These are phyloP conservation scores for Pseudomugil gertrudae DNA, from an alignment of 2,797 vertebrate genomes.

Conservation along the genomic window DNA sequence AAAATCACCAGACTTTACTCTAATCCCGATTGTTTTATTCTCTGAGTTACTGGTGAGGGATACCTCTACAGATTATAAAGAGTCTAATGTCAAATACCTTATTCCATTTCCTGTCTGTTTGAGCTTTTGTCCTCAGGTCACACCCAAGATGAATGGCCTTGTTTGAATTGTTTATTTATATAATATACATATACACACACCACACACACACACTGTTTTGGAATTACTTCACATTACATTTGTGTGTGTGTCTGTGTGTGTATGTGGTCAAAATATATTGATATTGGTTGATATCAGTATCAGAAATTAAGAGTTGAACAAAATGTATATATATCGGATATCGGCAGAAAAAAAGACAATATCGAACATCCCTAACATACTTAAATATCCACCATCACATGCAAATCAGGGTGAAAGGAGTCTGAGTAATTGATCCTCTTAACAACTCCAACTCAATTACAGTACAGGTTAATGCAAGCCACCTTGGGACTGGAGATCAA, in stretches of 20 bases:
- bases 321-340: no score
- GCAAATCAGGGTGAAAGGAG: slow-evolving; percentile 55
- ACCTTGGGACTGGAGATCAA: slow-evolving; percentile 45
- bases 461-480: slow-evolving; percentile 70
- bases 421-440: slow-evolving; percentile 73
- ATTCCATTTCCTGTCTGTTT: slow-evolving; percentile 22
- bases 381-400: slow-evolving; percentile 49
- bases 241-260: no score
- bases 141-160: slow-evolving; percentile 28
- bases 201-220: no score
- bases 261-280: not conserved
- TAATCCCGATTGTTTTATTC: slow-evolving; percentile 18
- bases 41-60: slow-evolving; percentile 19
- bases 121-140: slow-evolving; percentile 29
- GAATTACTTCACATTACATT: not conserved
- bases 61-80: slow-evolving; percentile 19
- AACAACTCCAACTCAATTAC: slow-evolving; percentile 76
- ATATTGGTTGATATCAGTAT: no score
- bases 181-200: no score
- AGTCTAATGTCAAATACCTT: slow-evolving; percentile 16
- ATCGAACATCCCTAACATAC: no score
- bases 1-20: slow-evolving; percentile 19
- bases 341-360: no score
- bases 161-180: not conserved
- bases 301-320: no score